phyloP scores from a whole-genome alignment of 2,113 vertebrate genomes.

The Gobio gobio region DNA sequence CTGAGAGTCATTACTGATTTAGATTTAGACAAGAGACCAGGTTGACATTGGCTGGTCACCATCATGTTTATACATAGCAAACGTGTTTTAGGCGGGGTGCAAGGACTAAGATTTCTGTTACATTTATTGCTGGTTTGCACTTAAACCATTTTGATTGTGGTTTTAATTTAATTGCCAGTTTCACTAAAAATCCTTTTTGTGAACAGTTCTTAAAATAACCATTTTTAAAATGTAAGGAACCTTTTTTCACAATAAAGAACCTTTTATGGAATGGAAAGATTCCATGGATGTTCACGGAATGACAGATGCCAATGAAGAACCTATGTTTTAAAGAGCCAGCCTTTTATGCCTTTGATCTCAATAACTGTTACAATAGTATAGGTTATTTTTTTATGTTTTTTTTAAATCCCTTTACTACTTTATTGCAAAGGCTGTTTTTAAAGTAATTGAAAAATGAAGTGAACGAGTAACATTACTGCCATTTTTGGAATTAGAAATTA shows the following conservation, averaged over 20 bases:
- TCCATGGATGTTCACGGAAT: too few relatives aligned
- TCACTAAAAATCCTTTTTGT: too few relatives aligned
- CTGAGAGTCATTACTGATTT: constrained; percentile 15
- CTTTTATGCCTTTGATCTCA: too few relatives aligned
- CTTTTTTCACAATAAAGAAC: too few relatives aligned
- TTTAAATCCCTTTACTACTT: not conserved
- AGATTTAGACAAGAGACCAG: not conserved
- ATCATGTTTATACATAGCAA: constrained; percentile 16
- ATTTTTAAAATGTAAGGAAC: too few relatives aligned
- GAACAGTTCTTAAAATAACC: too few relatives aligned
- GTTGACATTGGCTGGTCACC: not conserved
- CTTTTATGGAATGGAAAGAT: too few relatives aligned
- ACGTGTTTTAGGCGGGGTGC: not conserved
- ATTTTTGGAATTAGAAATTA: not conserved
- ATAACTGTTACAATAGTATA: too few relatives aligned
- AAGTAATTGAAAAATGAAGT: not conserved
- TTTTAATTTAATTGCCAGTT: too few relatives aligned
- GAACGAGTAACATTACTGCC: not conserved
- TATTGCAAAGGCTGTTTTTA: not conserved
- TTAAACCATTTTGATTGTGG: not conserved
- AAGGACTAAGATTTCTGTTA: not conserved
- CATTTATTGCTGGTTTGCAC: not conserved
- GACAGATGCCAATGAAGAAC: too few relatives aligned
- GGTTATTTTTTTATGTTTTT: not conserved
- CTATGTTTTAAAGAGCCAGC: too few relatives aligned